These are phyloP conservation scores for Simalia tracyae DNA, from an alignment of 2,797 vertebrate species.

Conservation along the genomic window DNA sequence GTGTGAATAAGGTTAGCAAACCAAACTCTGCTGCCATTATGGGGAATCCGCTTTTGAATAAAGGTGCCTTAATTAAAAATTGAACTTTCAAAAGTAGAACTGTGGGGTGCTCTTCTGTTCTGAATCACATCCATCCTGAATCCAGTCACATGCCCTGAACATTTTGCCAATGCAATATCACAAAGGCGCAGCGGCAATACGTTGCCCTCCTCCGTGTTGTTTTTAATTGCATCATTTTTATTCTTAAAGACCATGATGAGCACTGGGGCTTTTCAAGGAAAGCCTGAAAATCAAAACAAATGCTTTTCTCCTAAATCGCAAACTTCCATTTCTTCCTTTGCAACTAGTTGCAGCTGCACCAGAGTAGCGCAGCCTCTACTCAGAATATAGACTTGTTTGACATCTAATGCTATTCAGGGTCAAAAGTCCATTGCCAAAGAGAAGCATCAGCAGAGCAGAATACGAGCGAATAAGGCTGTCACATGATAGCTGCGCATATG, in stretches of 20 bases:
- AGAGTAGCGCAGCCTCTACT: neutral
- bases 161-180: constrained; percentile 13
- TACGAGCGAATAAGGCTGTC: neutral
- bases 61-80: constrained; percentile 37
- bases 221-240: constrained; percentile 45
- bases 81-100: constrained; percentile 14
- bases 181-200: constrained; percentile 21
- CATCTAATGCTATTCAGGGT: neutral
- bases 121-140: neutral
- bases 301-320: neutral
- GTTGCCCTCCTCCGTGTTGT: constrained; percentile 19
- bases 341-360: fast-evolving
- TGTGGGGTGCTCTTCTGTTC: constrained; percentile 28
- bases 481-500: neutral
- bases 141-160: neutral
- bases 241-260: constrained; percentile 56
- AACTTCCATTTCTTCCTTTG: neutral
- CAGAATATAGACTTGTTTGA: too few relatives aligned
- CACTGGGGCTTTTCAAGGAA: constrained; percentile 24
- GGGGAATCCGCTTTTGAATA: constrained; percentile 8
- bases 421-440: neutral
- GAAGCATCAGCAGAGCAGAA: neutral
- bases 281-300: constrained; percentile 20
- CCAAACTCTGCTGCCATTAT: neutral
- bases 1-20: neutral